Base-by-base conservation (phyloP, 2,113 vertebrate genomes). In the Apteryx mantelli region DNA sequence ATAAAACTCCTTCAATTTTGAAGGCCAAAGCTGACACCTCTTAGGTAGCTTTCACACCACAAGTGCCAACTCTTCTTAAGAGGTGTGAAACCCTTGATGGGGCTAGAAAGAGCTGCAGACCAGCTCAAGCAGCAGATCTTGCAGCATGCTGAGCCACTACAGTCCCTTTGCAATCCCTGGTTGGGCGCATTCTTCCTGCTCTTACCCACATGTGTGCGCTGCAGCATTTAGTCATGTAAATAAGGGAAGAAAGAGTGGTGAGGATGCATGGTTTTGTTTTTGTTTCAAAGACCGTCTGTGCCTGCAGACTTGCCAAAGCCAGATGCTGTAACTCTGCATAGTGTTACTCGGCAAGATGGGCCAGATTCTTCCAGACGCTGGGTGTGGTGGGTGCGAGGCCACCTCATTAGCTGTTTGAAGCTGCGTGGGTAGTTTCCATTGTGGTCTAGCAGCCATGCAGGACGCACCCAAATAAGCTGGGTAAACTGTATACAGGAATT, bases 351-450 rank as follows among this genome's bases (percentile, higher is more conserved):
- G 80, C 88, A 75, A 78, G 69, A 96, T 78, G 93, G 97, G 96
- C 96, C 95, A 96, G 93, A 95, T 95, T 96, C 95, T 95, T 94
- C 92, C 95, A 95, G 95, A 87, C 38, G 0, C 69, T 92, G 97
- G 97, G 97, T 84, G 96, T 94, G 96, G 97, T 94, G 97, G 95
- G 92, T 94, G 94, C 92, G 5, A 97, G 95, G 96, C 94, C 32
- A 1, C 80, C 70, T 84, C 96, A 93, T 97, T 96, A 96, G 93
- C 86, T 83, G 92, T 96, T 95, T 97, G 97, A 96, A 97, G 93
- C 95, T 93, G 96, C 63, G 80, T 96, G 95, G 94, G 95, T 93
- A 92, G 91, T 97, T 97, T 96, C 97, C 92, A 97, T 93, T 97
- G 97, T 95, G 96, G 95, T 96, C 91, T 94, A 94, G 96, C 85